phyloP scores from a whole-genome alignment of 2,113 vertebrate genomes.

The Chaetorhynchus papuensis region DNA sequence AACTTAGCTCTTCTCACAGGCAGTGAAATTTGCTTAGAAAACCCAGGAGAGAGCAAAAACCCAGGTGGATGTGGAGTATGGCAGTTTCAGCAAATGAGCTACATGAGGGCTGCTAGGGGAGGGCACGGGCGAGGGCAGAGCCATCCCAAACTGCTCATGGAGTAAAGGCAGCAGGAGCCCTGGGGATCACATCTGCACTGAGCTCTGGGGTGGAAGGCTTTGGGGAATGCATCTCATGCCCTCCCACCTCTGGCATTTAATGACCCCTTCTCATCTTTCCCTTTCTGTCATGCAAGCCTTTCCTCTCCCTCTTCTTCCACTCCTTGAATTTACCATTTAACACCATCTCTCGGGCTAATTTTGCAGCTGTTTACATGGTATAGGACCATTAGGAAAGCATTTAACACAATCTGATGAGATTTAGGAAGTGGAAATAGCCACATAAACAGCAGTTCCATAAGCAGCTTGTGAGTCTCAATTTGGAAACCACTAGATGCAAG shows the following conservation, averaged over 20 bases:
- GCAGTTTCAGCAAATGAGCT: not conserved
- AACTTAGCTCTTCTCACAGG: not conserved
- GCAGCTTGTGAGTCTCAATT: not conserved
- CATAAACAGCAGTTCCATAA: not conserved
- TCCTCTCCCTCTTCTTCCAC: not conserved
- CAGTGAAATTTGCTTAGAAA: not conserved
- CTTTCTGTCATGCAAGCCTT: not conserved
- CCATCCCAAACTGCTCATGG: not conserved
- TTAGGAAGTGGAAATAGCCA: not conserved
- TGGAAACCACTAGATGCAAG: not conserved
- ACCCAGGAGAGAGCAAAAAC: not conserved
- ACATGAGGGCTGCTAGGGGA: not conserved
- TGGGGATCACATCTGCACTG: not conserved
- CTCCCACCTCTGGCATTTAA: not conserved
- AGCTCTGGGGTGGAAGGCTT: not conserved
- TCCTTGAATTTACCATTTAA: not conserved
- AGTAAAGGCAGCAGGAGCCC: not conserved
- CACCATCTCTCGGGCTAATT: not conserved
- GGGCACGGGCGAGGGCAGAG: fast-evolving
- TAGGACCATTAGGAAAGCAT: not conserved
- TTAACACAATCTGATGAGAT: not conserved
- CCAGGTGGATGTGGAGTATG: not conserved
- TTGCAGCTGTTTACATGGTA: not conserved
- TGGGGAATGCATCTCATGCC: not conserved
- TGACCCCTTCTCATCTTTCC: not conserved